Evolutionary conservation across 1,140 invertebrate genomes (phyloP).

Genomic region (Goniozus legneri): DNA sequence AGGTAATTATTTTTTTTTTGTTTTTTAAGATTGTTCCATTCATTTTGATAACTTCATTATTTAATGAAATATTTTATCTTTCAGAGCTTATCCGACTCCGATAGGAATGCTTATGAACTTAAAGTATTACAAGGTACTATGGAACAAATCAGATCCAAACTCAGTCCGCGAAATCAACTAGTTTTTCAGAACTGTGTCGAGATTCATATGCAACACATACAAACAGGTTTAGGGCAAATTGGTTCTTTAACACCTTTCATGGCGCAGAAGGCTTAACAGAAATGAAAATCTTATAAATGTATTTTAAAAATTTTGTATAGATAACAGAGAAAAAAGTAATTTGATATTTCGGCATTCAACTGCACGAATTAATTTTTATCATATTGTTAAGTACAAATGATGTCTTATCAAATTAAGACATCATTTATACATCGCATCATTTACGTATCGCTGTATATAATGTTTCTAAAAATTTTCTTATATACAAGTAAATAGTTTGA

Average conservation of each 20-base stretch:
- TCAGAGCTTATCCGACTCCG: constrained; percentile 81
- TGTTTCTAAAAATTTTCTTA: too few species aligned
- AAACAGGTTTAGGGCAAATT: constrained; percentile 71
- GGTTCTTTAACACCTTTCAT: constrained; percentile 49
- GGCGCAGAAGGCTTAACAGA: constrained; percentile 46
- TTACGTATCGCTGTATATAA: too few species aligned
- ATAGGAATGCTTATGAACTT: constrained; percentile 87
- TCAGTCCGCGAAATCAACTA: constrained; percentile 74
- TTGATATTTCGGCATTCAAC: too few species aligned
- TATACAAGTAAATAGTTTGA: too few species aligned
- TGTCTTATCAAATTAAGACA: too few species aligned
- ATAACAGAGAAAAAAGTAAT: too few species aligned
- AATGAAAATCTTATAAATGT: too few species aligned
- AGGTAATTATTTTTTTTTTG: constrained; percentile 54
- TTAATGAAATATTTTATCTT: constrained; percentile 27
- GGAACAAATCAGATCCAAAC: constrained; percentile 78
- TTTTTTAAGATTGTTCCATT: constrained; percentile 1
- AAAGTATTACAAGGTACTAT: constrained; percentile 91
- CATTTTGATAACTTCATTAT: not conserved
- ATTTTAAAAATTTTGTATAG: too few species aligned
- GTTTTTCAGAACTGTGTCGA: constrained; percentile 89
- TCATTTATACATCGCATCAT: too few species aligned
- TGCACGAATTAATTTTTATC: too few species aligned
- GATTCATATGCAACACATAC: constrained; percentile 89
- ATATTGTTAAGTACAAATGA: too few species aligned